Evolutionary conservation across 2,888 invertebrate genomes (phyloP).

Genomic region (Tenthredo mesomela): DNA sequence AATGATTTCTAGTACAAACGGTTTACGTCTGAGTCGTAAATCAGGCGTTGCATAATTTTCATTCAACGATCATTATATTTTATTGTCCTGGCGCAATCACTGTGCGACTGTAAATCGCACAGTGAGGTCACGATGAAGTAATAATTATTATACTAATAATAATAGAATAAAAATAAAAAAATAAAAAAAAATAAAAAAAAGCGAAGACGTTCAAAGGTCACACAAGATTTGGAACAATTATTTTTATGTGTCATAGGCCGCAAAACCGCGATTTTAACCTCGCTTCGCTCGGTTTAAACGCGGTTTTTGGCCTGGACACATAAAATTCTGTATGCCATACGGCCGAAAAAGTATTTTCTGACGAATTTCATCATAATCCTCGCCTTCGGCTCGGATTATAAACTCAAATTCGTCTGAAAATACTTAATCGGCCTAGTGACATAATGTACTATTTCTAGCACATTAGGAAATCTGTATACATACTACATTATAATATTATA

Average conservation of each 20-base stretch:
- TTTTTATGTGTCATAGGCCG: too few species aligned
- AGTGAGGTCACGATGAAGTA: neutral
- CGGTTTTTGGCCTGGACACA: too few species aligned
- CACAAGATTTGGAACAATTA: neutral
- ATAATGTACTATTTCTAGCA: too few species aligned
- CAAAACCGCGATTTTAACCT: too few species aligned
- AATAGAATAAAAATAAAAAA: neutral
- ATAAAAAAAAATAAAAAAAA: neutral
- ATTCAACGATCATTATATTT: constrained; percentile 2
- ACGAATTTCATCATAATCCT: too few species aligned
- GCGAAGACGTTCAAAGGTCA: neutral
- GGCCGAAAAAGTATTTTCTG: too few species aligned
- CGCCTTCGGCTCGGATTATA: too few species aligned
- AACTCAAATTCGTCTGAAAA: too few species aligned
- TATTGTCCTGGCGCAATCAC: constrained; percentile 19
- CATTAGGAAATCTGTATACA: neutral
- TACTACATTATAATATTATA: neutral
- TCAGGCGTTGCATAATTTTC: neutral
- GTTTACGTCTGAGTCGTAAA: neutral
- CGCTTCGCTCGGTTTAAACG: too few species aligned
- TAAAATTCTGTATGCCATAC: too few species aligned
- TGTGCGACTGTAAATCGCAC: neutral
- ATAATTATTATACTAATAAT: neutral
- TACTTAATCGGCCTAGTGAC: too few species aligned
- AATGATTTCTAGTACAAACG: neutral